Evolutionary conservation across 2,888 invertebrate species (phyloP).

Genomic region (Drosophila picticornis): DNA sequence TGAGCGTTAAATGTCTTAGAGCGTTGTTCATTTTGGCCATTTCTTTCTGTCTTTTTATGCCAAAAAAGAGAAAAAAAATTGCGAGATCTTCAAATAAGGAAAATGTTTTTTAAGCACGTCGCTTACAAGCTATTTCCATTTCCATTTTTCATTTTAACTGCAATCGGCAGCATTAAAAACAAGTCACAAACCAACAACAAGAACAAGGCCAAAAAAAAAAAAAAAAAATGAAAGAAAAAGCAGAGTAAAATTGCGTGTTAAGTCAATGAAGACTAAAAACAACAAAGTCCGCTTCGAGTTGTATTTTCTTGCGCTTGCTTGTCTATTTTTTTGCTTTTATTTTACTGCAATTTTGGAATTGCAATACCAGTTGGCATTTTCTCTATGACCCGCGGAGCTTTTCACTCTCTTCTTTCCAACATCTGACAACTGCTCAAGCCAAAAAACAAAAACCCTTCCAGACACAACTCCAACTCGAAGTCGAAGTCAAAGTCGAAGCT

Average conservation of each 20-base stretch:
- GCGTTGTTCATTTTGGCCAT: constrained; percentile 43
- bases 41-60: constrained; percentile 35
- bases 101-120: constrained; percentile 72
- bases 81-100: constrained; percentile 30
- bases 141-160: constrained; percentile 67
- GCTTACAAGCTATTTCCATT: constrained; percentile 68
- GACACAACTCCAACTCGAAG: not conserved
- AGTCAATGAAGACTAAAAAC: constrained; percentile 41
- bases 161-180: constrained; percentile 70
- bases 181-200: constrained; percentile 48
- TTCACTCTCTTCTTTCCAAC: constrained; percentile 51
- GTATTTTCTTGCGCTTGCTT: constrained; percentile 33
- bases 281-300: constrained; percentile 57
- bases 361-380: constrained; percentile 60
- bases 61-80: constrained; percentile 43
- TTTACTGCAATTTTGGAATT: constrained; percentile 55
- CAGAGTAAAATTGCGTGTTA: constrained; percentile 64
- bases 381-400: constrained; percentile 55
- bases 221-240: constrained; percentile 33
- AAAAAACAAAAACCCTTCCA: constrained; percentile 5
- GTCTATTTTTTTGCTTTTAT: constrained; percentile 43
- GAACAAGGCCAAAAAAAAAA: constrained; percentile 29
- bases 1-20: constrained; percentile 47
- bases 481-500: not conserved
- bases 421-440: not conserved